phyloP scores from a whole-genome alignment of 2,113 vertebrate genomes.

The Epinephelus cyanopodus region DNA sequence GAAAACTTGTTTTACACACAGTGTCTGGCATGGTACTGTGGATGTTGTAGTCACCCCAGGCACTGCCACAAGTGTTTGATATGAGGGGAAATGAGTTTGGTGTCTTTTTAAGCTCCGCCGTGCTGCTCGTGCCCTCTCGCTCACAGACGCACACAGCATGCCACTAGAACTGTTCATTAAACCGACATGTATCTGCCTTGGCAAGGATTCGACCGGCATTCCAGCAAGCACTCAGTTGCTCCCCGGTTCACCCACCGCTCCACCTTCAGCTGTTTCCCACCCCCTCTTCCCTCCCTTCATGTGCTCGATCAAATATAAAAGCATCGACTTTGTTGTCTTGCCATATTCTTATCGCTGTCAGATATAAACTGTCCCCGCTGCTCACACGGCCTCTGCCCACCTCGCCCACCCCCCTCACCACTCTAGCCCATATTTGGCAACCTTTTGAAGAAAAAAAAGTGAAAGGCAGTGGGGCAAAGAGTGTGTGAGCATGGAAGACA shows the following conservation, averaged over 20 bases:
- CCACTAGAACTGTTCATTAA: constrained; percentile 52
- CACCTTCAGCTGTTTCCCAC: constrained; percentile 7
- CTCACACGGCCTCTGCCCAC: neutral
- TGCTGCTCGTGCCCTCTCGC: neutral
- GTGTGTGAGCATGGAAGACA: constrained; percentile 33
- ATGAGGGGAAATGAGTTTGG: constrained; percentile 30
- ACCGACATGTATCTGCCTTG: constrained; percentile 44
- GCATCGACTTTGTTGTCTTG: neutral
- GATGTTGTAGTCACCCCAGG: neutral
- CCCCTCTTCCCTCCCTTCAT: neutral
- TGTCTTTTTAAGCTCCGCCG: constrained; percentile 32
- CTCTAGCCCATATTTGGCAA: constrained; percentile 46
- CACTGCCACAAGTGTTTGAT: constrained; percentile 7
- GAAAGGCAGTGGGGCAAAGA: constrained; percentile 33
- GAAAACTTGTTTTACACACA: constrained; percentile 17
- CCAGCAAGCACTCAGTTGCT: constrained; percentile 11
- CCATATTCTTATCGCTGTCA: neutral
- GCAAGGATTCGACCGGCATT: constrained; percentile 28
- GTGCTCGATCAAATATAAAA: neutral
- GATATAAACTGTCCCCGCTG: constrained; percentile 1
- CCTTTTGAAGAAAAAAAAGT: constrained; percentile 59
- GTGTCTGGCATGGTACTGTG: neutral
- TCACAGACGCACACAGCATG: constrained; percentile 4
- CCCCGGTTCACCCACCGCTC: constrained; percentile 4
- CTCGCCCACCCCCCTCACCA: neutral